Evolutionary conservation across 2,888 invertebrate genomes (phyloP), one percentile per base, ranked within the genome.

Genomic region (Heliconius charithonia): DNA sequence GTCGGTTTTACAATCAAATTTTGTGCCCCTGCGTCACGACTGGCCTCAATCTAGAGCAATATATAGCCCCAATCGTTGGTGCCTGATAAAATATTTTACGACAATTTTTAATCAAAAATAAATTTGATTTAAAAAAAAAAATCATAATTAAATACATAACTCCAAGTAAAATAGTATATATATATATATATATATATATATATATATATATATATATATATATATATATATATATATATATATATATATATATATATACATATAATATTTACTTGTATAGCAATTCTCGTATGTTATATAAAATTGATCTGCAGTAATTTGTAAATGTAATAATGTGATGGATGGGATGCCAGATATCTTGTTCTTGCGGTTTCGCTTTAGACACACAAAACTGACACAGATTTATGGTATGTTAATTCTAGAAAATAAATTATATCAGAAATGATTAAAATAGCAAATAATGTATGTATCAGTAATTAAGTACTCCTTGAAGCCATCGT

Each of bases 361-460:
- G 69, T 51, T 27, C 45, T 27, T 27, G 70, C 70, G 45, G 70
- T 51, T 70, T 70, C 70, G 45, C 19, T 70, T 45, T 51, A 45
- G 19, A 27, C 51, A 16, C 27, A 70, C 51, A 70, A 16, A 27
- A 25, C 45, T 69, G 69, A 69, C 69, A 69, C 25, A 45, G 45
- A 70, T 51, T 70, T 70, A 70, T 27, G 27, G 19, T 45, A 29
- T 12, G 13, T 25, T 25, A 10, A 45, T n/a, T 70, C 13, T 16
- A 70, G 25, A 27, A 27, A 70, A 16, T 51, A 45, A 45, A 70
- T 70, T 45, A 45, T 69, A 37, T 37, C 22, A 37, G n/a, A 67
- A n/a, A 10, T 67, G n/a, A 25, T 4, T 67, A 25, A 16, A 41
- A n/a, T 2, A 12, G n/a, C 25, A 41, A 41, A 67, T 0, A n/a